Evolutionary conservation across 2,888 invertebrate genomes (phyloP), one percentile per base, ranked within the genome.

Genomic region (Baccha elongata): DNA sequence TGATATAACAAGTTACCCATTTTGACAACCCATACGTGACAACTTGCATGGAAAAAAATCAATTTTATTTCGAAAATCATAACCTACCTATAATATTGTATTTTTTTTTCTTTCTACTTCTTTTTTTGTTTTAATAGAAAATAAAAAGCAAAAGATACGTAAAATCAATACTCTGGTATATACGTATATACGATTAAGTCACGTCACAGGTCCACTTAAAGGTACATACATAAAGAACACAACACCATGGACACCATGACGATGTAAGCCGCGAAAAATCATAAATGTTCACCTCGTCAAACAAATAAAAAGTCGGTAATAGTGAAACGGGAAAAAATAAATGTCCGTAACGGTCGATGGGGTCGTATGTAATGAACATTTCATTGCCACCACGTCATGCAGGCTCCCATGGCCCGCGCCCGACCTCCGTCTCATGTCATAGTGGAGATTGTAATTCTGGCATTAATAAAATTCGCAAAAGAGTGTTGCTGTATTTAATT

Each of bases 341-440:
- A 44, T 44, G 29, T 44, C 19, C 7, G n/a, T 6, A 44, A 44
- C 10, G 19, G 19, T 26, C 37, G 44, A 4, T 40, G 71, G 58
- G 80, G 75, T 71, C 60, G 52, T 80, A 52, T 69, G 65, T 81
- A 75, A 81, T 81, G 69, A 75, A 81, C 80, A 68, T 80, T 80
- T 80, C 80, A 80, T 80, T 80, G 80, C 74, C 80, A 75, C 74
- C 80, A 74, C 55, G 42, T 71, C 60, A 50, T 52, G 26, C n/a
- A n/a, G 35, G 44, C 44, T 60, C 26, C n/a, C 26, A 26, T 26
- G 26, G 3, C 26, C 29, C 8, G 3, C 7, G 29, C 10, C 15
- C 15, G 26, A 3, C n/a, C n/a, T 15, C 1, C 3, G 1, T 8
- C 19, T 7, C 10, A 23, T 58, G 58, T 58, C 23, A 26, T 40